Evolutionary conservation across 2,888 invertebrate species (phyloP).

Genomic region (Germaria angustata): DNA sequence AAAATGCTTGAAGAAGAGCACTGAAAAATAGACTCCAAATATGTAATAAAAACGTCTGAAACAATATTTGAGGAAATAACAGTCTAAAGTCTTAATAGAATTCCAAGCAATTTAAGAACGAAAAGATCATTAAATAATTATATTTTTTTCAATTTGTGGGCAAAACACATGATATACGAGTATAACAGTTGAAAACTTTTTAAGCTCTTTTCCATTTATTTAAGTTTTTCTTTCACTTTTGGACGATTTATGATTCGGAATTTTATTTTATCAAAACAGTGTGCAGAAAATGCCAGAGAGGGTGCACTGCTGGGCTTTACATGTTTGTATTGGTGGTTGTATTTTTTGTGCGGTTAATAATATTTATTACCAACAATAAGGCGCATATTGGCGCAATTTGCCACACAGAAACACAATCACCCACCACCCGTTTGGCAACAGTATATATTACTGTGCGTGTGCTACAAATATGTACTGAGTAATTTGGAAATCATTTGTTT

Average conservation of each 20-base stretch:
- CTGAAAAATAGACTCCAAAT: too few relatives aligned
- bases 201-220: neutral
- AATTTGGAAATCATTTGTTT: conserved; percentile 56
- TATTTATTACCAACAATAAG: conserved; percentile 76
- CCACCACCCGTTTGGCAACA: conserved; percentile 9
- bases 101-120: too few relatives aligned
- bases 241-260: neutral
- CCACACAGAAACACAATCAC: conserved; percentile 25
- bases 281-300: neutral
- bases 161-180: too few relatives aligned
- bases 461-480: neutral
- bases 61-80: too few relatives aligned
- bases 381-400: conserved; percentile 67
- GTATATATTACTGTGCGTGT: neutral
- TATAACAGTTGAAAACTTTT: too few relatives aligned
- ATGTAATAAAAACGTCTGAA: too few relatives aligned
- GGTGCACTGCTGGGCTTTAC: conserved; percentile 26
- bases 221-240: neutral
- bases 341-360: conserved; percentile 78
- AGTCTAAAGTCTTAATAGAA: too few relatives aligned
- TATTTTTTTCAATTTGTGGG: too few relatives aligned
- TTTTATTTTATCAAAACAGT: neutral
- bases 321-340: conserved; percentile 68
- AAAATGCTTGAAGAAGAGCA: too few relatives aligned
- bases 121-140: too few relatives aligned